Evolutionary conservation across 2,113 vertebrate species (phyloP).

Genomic region (Archocentrus centrarchus): DNA sequence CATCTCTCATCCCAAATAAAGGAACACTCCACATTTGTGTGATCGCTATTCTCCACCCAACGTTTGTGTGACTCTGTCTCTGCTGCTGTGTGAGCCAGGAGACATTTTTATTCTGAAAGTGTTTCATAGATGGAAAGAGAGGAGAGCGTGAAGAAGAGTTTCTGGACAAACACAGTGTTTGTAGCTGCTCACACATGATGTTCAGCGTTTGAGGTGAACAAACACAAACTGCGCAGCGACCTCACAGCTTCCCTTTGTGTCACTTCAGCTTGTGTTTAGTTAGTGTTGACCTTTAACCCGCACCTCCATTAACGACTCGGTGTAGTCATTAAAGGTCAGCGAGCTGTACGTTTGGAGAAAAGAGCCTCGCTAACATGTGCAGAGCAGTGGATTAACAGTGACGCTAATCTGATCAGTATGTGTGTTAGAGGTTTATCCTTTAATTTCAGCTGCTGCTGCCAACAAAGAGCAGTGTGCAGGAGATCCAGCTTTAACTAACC

Average conservation of each 20-base stretch:
- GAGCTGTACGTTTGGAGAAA: background rate
- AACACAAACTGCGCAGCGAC: background rate
- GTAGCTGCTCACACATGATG: background rate
- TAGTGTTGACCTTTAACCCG: background rate
- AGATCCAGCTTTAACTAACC: background rate
- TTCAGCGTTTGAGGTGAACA: background rate
- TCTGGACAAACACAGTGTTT: no score
- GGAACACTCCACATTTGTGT: background rate
- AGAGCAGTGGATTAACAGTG: constrained; percentile 33
- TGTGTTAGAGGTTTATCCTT: constrained; percentile 38
- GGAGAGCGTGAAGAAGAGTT: no score
- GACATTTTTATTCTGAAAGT: no score
- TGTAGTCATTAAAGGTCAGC: constrained; percentile 8
- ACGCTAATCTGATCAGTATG: constrained; percentile 46
- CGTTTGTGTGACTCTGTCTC: background rate
- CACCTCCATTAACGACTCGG: background rate
- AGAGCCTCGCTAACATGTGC: constrained; percentile 14
- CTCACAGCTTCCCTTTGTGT: background rate
- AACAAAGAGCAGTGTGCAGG: background rate
- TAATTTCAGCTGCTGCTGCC: constrained; percentile 34
- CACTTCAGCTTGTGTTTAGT: background rate
- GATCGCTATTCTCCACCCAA: background rate
- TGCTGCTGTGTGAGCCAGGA: no score
- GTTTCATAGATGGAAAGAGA: no score
- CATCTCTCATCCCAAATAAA: background rate